These are phyloP conservation scores for Hypercompe scribonia DNA, from an alignment of 2,888 invertebrate species.

Conservation along the genomic window DNA sequence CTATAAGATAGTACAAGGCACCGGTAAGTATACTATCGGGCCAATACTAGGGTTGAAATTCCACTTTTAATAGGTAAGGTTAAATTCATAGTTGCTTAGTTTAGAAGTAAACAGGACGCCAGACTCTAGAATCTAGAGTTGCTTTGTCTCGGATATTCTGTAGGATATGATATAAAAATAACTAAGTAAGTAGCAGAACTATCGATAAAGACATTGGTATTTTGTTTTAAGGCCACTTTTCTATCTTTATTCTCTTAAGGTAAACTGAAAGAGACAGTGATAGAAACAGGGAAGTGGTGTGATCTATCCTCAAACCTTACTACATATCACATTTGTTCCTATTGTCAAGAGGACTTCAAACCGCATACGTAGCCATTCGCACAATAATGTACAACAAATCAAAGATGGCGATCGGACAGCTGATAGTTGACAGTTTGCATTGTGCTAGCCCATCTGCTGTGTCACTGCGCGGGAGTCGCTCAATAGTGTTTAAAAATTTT, in stretches of 20 bases:
- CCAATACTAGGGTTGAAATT: not conserved
- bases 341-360: not conserved
- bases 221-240: not conserved
- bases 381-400: slow-evolving; percentile 32
- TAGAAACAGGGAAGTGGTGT: not conserved
- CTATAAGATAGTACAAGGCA: not conserved
- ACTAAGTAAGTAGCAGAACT: not conserved
- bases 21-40: not conserved
- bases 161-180: not conserved
- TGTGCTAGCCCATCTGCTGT: slow-evolving; percentile 60
- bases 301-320: not conserved
- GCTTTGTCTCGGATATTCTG: not conserved
- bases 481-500: slow-evolving; percentile 37
- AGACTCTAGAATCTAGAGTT: not conserved
- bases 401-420: slow-evolving; percentile 54
- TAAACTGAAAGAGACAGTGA: not conserved
- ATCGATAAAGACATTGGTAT: too few species aligned
- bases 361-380: not conserved
- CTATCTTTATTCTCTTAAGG: not conserved
- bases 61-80: not conserved
- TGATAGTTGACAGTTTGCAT: slow-evolving; percentile 56
- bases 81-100: not conserved
- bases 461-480: slow-evolving; percentile 52
- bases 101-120: not conserved
- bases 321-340: not conserved